A percentile compares a stretch with the other conserved stretches of the same genome.
Conservation (phyloP, 2,888 invertebrate species). For the Hermaeophaga mercurialis region DNA sequence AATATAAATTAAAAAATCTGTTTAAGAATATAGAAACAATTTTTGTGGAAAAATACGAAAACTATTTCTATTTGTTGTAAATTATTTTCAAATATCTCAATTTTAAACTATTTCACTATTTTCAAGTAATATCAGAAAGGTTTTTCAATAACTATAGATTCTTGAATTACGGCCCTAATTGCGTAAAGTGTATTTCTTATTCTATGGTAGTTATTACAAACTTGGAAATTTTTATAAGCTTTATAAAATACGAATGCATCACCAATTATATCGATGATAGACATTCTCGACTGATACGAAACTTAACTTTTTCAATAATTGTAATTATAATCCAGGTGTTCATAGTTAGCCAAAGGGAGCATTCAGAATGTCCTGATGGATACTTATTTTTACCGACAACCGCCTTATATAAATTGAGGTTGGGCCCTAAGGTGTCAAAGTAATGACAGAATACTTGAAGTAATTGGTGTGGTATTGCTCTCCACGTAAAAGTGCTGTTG, state of each 20-base stretch:
- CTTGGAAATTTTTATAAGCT: too few relatives aligned
- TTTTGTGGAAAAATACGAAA: too few relatives aligned
- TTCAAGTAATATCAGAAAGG: too few relatives aligned
- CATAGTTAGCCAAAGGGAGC: constrained; percentile 13
- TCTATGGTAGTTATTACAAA: too few relatives aligned
- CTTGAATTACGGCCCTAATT: too few relatives aligned
- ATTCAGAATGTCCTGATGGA: constrained; percentile 1
- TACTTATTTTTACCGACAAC: background rate
- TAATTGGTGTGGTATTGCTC: constrained; percentile 15
- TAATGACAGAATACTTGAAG: constrained; percentile 21
- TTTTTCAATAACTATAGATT: too few relatives aligned
- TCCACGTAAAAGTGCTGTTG: constrained; percentile 17
- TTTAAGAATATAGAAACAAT: too few relatives aligned
- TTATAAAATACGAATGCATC: background rate
- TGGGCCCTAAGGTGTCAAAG: constrained; percentile 23
- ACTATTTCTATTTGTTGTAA: too few relatives aligned
- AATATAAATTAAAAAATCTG: too few relatives aligned
- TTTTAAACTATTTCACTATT: too few relatives aligned
- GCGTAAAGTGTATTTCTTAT: too few relatives aligned
- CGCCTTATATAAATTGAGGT: constrained; percentile 3
- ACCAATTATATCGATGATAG: background rate
- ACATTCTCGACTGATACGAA: background rate
- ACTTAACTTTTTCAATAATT: constrained; percentile 20
- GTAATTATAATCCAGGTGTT: constrained; percentile 31
- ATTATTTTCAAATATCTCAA: too few relatives aligned